Percentiles rank a stretch among this genome's conserved stretches.
phyloP scores from a whole-genome alignment of 2,113 vertebrate species.

The Pholis gunnellus region DNA sequence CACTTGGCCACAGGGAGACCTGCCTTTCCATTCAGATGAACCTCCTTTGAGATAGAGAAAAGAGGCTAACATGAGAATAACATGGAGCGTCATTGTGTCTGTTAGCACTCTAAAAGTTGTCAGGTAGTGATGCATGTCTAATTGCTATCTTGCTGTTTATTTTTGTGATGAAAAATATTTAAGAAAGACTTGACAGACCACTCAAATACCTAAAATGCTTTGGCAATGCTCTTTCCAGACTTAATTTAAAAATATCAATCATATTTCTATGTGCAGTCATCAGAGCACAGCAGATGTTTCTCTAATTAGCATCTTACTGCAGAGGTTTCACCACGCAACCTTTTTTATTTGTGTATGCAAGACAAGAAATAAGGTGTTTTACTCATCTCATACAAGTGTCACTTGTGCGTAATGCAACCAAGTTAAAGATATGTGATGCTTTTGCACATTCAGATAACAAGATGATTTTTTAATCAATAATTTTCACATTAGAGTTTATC shows the following conservation, averaged over 20 bases:
- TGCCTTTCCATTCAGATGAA: constrained; percentile 85
- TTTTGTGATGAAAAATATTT: constrained; percentile 20
- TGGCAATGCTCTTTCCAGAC: constrained; percentile 8
- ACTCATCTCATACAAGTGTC: constrained; percentile 23
- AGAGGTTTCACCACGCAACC: neutral
- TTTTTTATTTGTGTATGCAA: neutral
- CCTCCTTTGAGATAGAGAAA: constrained; percentile 78
- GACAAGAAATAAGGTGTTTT: constrained; percentile 15
- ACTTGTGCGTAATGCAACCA: constrained; percentile 3
- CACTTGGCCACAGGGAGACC: constrained; percentile 83
- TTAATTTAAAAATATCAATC: constrained; percentile 23
- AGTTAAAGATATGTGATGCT: constrained; percentile 5
- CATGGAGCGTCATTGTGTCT: neutral
- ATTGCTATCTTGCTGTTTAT: constrained; percentile 35
- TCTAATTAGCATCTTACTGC: constrained; percentile 30
- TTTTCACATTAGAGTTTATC: constrained; percentile 56
- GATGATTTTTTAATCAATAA: constrained; percentile 14
- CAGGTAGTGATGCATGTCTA: constrained; percentile 22
- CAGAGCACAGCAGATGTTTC: constrained; percentile 34
- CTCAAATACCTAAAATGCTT: constrained; percentile 35
- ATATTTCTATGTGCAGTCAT: constrained; percentile 17
- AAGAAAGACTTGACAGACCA: constrained; percentile 17
- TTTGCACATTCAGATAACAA: constrained; percentile 15
- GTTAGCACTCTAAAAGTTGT: neutral
- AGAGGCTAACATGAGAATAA: neutral